These are phyloP conservation scores for Collichthys lucidus DNA, from an alignment of 2,113 vertebrate genomes.

Conservation along the genomic window DNA sequence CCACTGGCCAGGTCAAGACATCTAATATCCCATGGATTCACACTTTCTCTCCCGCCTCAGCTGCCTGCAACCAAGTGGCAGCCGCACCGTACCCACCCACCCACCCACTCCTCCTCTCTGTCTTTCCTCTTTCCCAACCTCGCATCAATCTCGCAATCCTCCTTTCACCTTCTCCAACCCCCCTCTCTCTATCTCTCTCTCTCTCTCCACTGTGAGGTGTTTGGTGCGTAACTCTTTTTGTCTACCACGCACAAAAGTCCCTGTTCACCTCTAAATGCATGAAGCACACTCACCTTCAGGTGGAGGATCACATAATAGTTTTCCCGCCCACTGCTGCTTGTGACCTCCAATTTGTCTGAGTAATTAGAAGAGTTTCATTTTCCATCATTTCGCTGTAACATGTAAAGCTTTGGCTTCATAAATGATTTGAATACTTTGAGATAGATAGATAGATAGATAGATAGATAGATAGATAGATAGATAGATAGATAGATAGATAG, in stretches of 20 bases:
- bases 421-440: not conserved
- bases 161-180: conserved; percentile 44
- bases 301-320: conserved; percentile 46
- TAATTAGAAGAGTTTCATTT: conserved; percentile 52
- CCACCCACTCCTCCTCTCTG: conserved; percentile 43
- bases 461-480: no score
- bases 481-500: no score
- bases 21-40: conserved; percentile 84
- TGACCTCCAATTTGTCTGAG: conserved; percentile 58
- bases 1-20: conserved; percentile 83
- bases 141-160: conserved; percentile 55
- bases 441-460: no score
- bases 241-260: conserved; percentile 19
- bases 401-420: conserved; percentile 9
- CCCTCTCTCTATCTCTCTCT: conserved; percentile 31
- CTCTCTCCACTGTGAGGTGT: conserved; percentile 24
- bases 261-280: conserved; percentile 59
- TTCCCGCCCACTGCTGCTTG: conserved; percentile 39
- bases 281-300: conserved; percentile 65
- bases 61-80: conserved; percentile 46
- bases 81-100: conserved; percentile 14
- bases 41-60: conserved; percentile 67
- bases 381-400: not conserved
- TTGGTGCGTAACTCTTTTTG: conserved; percentile 41
- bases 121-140: conserved; percentile 48